Conservation (phyloP, 2,113 vertebrate genomes). For the Todiramphus chloris region DNA sequence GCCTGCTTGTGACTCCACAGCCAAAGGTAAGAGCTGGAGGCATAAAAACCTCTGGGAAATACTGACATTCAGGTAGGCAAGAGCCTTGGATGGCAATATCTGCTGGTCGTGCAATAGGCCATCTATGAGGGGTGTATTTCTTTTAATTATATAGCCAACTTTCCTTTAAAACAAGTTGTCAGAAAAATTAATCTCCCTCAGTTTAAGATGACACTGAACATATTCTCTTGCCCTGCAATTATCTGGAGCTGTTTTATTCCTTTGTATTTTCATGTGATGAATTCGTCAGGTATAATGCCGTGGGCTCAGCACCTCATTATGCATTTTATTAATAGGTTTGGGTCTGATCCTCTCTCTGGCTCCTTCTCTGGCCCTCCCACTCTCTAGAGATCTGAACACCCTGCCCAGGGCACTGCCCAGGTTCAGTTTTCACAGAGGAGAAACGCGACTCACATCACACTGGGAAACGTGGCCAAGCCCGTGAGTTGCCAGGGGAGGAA, state of each 20-base stretch:
- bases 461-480: not conserved
- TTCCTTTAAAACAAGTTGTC: constrained; percentile 9
- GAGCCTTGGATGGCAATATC: not conserved
- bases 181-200: not conserved
- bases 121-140: not conserved
- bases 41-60: not conserved
- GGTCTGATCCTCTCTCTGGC: not conserved
- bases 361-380: not conserved
- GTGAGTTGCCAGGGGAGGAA: not conserved
- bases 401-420: not conserved
- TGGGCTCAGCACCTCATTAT: not conserved
- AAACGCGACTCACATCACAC: accelerated
- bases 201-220: not conserved
- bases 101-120: not conserved
- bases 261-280: not conserved
- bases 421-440: not conserved
- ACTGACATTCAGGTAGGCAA: not conserved
- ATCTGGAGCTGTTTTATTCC: not conserved
- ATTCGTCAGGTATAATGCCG: not conserved
- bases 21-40: not conserved
- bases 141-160: not conserved
- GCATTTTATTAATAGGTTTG: not conserved
- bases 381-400: not conserved
- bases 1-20: not conserved
- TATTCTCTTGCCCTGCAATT: not conserved